These are phyloP conservation scores for Pherbina coryleti DNA, from an alignment of 2,888 invertebrate genomes.

Conservation along the genomic window DNA sequence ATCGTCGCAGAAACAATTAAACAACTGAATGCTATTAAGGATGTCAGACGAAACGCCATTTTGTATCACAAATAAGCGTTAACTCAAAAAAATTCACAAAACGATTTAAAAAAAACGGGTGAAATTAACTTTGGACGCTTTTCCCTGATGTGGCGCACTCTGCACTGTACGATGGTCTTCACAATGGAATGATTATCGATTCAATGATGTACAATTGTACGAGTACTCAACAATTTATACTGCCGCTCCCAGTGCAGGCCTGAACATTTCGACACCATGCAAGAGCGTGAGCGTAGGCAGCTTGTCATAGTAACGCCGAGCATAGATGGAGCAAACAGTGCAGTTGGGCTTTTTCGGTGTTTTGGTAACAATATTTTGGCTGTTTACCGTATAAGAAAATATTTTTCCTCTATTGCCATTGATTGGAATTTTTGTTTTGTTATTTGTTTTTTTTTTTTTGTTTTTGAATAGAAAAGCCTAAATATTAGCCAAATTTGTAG, in stretches of 20 bases:
- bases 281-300: neutral
- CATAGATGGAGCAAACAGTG: neutral
- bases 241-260: slow-evolving; percentile 65
- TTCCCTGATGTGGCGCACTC: slow-evolving; percentile 37
- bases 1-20: slow-evolving; percentile 70
- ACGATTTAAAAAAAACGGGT: slow-evolving; percentile 38
- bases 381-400: slow-evolving; percentile 1
- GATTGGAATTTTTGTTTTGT: neutral
- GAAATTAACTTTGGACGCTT: slow-evolving; percentile 37
- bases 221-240: slow-evolving; percentile 69
- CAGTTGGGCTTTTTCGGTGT: no score
- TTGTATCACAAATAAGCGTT: slow-evolving; percentile 38
- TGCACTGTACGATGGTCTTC: slow-evolving; percentile 53
- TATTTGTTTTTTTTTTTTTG: neutral
- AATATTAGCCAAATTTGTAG: slow-evolving; percentile 34
- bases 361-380: neutral
- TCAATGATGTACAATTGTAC: slow-evolving; percentile 68
- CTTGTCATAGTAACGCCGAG: neutral
- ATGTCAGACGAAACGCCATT: slow-evolving; percentile 68
- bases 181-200: slow-evolving; percentile 65
- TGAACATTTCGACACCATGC: neutral
- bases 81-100: slow-evolving; percentile 17
- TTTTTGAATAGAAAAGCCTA: slow-evolving; percentile 24
- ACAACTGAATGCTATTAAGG: slow-evolving; percentile 72
- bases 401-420: neutral